Evolutionary conservation across 2,797 vertebrate genomes (phyloP), one percentile per base, ranked within the genome.

Genomic region (Propithecus perrieri): DNA sequence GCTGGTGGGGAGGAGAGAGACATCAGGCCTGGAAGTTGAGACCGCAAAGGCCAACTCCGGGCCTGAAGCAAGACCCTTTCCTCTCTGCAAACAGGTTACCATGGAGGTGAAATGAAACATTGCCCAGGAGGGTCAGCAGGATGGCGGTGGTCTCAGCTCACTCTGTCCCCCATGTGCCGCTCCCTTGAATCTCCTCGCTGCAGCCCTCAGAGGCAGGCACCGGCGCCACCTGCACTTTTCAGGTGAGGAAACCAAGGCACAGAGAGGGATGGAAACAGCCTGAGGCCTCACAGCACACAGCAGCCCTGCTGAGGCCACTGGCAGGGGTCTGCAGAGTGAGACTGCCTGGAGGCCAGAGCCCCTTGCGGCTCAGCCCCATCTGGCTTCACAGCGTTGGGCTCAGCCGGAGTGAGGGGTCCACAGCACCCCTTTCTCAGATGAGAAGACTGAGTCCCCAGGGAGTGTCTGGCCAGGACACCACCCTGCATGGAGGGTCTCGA

Each of bases 321-420:
- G 20, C 48, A 10, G 5, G 18, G 26, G 28, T 13, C 67, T 28
- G 33, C 14, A 20, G 46, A 43, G 76, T 11, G 57, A 41, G 8
- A 14, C 41, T 8, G 10, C 55, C 48, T 55, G 7, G 65, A 50
- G 41, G 22, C 72, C 1, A 28, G 67, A n/a, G 26, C 53, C 33
- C 41, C 0, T 0, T 0, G 7, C 10, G 2, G 13, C 35, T 59
- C 43, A 79, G 26, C 46, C 33, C 59, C 15, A 13, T 14, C 67
- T 14, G 33, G 24, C 57, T 57, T 48, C 74, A 43, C 1, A 1
- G 50, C 20, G 4, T 18, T 61, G 35, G 59, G 20, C 43, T 63
- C 24, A 10, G 53, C 28, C 28, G 20, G 43, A 61, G 63, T 1
- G 24, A 43, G 75, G 9, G 7, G 7, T 11, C 7, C 17, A 14